A percentile compares a stretch with the other conserved stretches of the same genome.
These are phyloP conservation scores for Pollenia amentaria DNA, from an alignment of 2,888 invertebrate species.

Conservation along the genomic window DNA sequence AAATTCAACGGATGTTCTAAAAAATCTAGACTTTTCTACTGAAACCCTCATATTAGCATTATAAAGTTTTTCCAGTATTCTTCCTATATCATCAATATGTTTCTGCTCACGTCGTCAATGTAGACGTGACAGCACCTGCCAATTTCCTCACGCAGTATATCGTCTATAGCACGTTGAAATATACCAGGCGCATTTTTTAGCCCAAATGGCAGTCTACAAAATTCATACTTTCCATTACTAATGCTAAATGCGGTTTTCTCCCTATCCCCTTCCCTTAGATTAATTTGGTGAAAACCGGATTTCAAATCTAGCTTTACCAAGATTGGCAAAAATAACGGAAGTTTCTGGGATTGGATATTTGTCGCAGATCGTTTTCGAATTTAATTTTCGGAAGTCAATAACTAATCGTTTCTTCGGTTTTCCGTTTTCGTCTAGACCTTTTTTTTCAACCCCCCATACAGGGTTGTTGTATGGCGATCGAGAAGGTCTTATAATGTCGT, in stretches of 20 bases:
- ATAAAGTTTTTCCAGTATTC: conserved; percentile 34
- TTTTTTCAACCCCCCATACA: conserved; percentile 1
- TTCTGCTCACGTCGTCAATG: conserved; percentile 26
- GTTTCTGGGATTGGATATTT: conserved; percentile 55
- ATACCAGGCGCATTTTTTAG: no score
- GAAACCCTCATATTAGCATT: conserved; percentile 55
- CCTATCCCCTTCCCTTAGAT: no score
- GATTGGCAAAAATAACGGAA: conserved; percentile 44
- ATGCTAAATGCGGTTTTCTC: no score
- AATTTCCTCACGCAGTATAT: no score
- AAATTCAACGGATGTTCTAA: conserved; percentile 77
- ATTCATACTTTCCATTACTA: no score
- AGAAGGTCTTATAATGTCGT: conserved; percentile 31
- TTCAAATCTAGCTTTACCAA: conserved; percentile 44
- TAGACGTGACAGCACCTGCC: no score
- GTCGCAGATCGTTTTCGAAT: conserved; percentile 24
- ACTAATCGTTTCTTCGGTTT: conserved; percentile 54
- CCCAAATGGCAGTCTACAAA: no score
- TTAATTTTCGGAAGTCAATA: conserved; percentile 46
- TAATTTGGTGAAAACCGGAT: conserved; percentile 49
- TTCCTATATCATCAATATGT: conserved; percentile 46
- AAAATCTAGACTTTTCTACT: conserved; percentile 73
- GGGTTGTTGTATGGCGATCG: conserved; percentile 4
- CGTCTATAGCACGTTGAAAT: no score
- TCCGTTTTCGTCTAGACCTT: conserved; percentile 43